phyloP scores from a whole-genome alignment of 2,888 invertebrate species.

The Augochlorella aurata region DNA sequence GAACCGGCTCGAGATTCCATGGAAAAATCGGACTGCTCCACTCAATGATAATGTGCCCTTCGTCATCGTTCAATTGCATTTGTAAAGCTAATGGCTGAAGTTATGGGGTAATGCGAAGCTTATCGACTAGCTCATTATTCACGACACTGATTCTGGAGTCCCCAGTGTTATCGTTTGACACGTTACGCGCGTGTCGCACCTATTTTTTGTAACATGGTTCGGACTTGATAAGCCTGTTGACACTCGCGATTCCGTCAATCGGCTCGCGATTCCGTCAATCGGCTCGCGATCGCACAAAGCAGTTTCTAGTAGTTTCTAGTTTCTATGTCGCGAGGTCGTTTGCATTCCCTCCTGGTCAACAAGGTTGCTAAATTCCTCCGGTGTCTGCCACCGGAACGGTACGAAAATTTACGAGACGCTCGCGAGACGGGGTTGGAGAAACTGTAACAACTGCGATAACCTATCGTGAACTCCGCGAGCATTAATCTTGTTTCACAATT shows the following conservation, averaged over 20 bases:
- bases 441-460: slow-evolving; percentile 53
- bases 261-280: background rate
- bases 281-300: slow-evolving; percentile 13
- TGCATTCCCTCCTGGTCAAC: slow-evolving; percentile 16
- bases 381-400: background rate
- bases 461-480: slow-evolving; percentile 56
- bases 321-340: background rate
- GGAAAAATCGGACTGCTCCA: background rate
- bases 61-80: background rate
- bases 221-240: slow-evolving; percentile 21
- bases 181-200: background rate
- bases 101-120: background rate
- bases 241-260: slow-evolving; percentile 2
- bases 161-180: slow-evolving; percentile 33
- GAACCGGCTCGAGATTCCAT: background rate
- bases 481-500: slow-evolving; percentile 58
- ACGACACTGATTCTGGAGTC: slow-evolving; percentile 38
- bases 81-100: background rate
- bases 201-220: background rate
- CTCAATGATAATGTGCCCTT: background rate
- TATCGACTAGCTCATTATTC: slow-evolving; percentile 23
- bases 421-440: slow-evolving; percentile 21
- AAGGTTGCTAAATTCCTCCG: slow-evolving; percentile 28
- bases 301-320: background rate
- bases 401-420: slow-evolving; percentile 12